Evolutionary conservation across 2,888 invertebrate genomes (phyloP).

Genomic region (Volucella inanis): DNA sequence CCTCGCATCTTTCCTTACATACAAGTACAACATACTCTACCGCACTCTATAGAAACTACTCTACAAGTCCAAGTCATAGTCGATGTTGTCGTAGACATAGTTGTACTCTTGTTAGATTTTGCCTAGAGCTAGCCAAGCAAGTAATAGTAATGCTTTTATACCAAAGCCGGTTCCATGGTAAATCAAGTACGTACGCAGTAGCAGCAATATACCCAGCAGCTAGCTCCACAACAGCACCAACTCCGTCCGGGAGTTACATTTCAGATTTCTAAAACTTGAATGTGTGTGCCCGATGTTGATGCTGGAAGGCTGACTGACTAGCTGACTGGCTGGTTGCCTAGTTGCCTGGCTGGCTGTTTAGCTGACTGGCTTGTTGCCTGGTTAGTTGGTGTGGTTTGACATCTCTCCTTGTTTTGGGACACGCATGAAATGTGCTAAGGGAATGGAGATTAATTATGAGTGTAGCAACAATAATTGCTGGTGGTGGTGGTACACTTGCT

Average conservation of each 20-base stretch:
- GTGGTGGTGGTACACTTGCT: slow-evolving; percentile 40
- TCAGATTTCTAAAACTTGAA: slow-evolving; percentile 52
- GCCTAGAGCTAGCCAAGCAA: slow-evolving; percentile 71
- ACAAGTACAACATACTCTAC: slow-evolving; percentile 25
- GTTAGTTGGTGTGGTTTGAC: slow-evolving; percentile 63
- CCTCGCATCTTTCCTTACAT: slow-evolving; percentile 27
- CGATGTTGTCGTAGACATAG: too few species aligned
- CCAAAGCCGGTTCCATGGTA: slow-evolving; percentile 68
- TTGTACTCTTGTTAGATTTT: slow-evolving; percentile 53
- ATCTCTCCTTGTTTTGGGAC: slow-evolving; percentile 70
- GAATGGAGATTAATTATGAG: slow-evolving; percentile 65
- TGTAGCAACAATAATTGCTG: slow-evolving; percentile 50
- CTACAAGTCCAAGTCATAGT: slow-evolving; percentile 7
- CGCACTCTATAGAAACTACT: neutral
- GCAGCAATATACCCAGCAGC: neutral
- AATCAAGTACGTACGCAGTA: slow-evolving; percentile 63
- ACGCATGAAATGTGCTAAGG: slow-evolving; percentile 72
- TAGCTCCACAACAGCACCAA: neutral
- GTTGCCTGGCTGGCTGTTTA: slow-evolving; percentile 26
- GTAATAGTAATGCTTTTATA: slow-evolving; percentile 71
- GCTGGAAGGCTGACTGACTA: slow-evolving; percentile 40
- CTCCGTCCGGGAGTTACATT: slow-evolving; percentile 59
- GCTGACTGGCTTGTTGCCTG: neutral
- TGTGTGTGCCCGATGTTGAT: slow-evolving; percentile 27
- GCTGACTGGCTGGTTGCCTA: neutral